A percentile compares a stretch with the other conserved stretches of the same genome.
Evolutionary conservation across 35 echinoderm and acorn worm species (phyloP).

Genomic region (Amphiura filiformis): DNA sequence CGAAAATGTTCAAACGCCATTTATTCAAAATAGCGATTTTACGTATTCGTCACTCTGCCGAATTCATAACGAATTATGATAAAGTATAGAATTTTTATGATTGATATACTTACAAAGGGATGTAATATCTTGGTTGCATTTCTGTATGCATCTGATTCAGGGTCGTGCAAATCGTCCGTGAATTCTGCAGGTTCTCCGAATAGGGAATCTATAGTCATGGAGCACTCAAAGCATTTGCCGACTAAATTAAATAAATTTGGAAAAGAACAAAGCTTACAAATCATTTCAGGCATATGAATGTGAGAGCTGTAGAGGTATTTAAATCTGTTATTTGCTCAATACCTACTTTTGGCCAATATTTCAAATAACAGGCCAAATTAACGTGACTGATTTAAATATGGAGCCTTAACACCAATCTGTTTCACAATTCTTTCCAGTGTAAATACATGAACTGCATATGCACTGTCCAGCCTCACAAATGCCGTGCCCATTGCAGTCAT

Average conservation of each 20-base stretch:
- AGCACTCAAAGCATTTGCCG: neutral
- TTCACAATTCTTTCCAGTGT: neutral
- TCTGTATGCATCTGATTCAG: neutral
- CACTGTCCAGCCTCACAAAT: neutral
- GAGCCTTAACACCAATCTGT: neutral
- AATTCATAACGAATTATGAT: too few relatives aligned
- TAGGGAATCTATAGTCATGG: neutral
- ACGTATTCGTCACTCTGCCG: too few relatives aligned
- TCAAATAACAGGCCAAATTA: too few relatives aligned
- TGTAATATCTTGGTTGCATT: neutral
- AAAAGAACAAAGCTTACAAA: too few relatives aligned
- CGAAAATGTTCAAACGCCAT: too few relatives aligned
- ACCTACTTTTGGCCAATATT: too few relatives aligned
- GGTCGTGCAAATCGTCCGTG: neutral
- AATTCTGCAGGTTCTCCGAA: neutral
- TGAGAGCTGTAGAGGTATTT: too few relatives aligned
- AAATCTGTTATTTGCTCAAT: too few relatives aligned
- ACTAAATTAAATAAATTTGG: neutral
- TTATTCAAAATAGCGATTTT: too few relatives aligned
- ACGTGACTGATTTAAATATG: too few relatives aligned
- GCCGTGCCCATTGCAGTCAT: neutral
- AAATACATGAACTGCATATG: neutral
- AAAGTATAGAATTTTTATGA: too few relatives aligned
- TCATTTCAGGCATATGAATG: too few relatives aligned
- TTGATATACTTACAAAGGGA: neutral